Base-by-base conservation (phyloP, 2,888 invertebrate species). In the Scaptomyza tumidula region DNA sequence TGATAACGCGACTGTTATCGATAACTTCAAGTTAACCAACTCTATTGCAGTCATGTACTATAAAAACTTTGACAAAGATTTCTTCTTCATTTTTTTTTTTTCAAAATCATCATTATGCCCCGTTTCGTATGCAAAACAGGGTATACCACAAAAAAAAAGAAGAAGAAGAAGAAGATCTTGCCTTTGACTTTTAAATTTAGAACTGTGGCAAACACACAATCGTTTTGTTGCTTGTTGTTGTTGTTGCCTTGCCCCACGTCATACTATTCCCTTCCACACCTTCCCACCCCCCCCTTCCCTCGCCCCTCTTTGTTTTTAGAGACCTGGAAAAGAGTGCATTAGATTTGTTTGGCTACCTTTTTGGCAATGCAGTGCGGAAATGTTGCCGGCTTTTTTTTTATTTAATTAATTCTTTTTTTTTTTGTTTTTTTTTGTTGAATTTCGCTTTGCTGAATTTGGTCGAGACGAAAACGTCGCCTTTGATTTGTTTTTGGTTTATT, bases 151-250 rank as follows among this genome's bases (percentile, higher is more conserved):
- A 33, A 53, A 49, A 43, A 52, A 57, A 19, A 19, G 2, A 19
- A 19, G n/a, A n/a, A n/a, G n/a, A n/a, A n/a, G n/a, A n/a, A n/a
- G n/a, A 19, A 63, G 63, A 67, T 80, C 55, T 66, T 78, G 81
- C 75, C 80, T 78, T 78, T 76, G 86, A 78, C 83, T 82, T 83
- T 86, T 82, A 86, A 78, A 86, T 80, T 69, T 86, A 82, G 81
- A 82, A 64, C 79, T 41, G 9, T 62, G 64, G 64, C 71, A 77
- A 85, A 80, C 80, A 80, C 80, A 82, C 72, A 77, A 77, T 60
- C 58, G 60, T 73, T 66, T 41, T 41, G 41, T 41, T 41, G 41
- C 6, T 9, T 9, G 29, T 9, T 66, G 44, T 45, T 48, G 52
- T 43, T 62, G 56, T 53, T 33, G 9, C 6, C 33, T 9, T 66